Conservation (phyloP, 2,888 invertebrate genomes). For the Lithophane ornitopus region DNA sequence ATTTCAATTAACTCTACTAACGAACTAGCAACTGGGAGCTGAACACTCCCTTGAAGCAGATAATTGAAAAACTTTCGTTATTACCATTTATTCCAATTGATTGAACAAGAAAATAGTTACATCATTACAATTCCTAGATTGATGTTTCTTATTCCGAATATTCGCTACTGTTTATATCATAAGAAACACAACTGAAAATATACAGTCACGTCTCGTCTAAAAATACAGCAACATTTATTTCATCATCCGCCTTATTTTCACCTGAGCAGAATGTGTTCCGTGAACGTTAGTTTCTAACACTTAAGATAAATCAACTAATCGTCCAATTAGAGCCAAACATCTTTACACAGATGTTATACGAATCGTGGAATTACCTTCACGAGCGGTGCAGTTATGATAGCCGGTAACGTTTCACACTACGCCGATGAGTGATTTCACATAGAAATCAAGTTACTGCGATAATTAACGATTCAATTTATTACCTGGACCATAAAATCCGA, state of each 20-base stretch:
- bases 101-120: slow-evolving; percentile 50
- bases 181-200: slow-evolving; percentile 24
- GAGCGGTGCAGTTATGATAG: slow-evolving; percentile 70
- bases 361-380: slow-evolving; percentile 72
- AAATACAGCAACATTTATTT: slow-evolving; percentile 53
- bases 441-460: slow-evolving; percentile 81
- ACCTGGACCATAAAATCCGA: slow-evolving; percentile 83
- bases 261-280: slow-evolving; percentile 60
- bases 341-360: slow-evolving; percentile 69
- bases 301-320: slow-evolving; percentile 71
- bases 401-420: slow-evolving; percentile 79
- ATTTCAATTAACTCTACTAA: slow-evolving; percentile 56
- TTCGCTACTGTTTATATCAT: slow-evolving; percentile 41
- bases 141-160: slow-evolving; percentile 20
- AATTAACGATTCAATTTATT: slow-evolving; percentile 86
- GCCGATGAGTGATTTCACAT: slow-evolving; percentile 81
- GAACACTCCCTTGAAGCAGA: slow-evolving; percentile 51
- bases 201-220: slow-evolving; percentile 19
- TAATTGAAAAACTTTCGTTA: slow-evolving; percentile 59
- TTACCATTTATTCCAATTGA: slow-evolving; percentile 27
- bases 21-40: slow-evolving; percentile 31
- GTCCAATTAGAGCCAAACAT: slow-evolving; percentile 76
- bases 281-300: slow-evolving; percentile 69
- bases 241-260: slow-evolving; percentile 63
- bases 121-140: slow-evolving; percentile 31